These are phyloP conservation scores for Halictus rubicundus DNA, from an alignment of 1,140 invertebrate species.

Conservation along the genomic window DNA sequence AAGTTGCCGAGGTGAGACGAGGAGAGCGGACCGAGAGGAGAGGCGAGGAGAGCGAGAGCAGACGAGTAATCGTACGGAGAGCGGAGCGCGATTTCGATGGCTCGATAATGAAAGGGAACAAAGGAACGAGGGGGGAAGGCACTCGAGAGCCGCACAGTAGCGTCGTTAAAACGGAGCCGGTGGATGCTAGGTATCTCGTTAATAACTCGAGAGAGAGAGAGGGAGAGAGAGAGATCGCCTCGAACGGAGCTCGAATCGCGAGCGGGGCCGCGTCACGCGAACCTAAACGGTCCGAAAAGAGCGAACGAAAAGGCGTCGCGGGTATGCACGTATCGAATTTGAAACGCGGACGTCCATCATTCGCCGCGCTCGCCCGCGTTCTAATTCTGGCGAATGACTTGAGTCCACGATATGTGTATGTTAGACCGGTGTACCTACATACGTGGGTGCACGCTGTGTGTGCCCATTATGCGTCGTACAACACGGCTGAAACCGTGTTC, in stretches of 20 bases:
- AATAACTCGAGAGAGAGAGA: constrained; percentile 38
- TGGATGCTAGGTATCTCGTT: constrained; percentile 31
- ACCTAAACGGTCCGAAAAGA: not conserved
- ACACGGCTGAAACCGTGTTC: constrained; percentile 20
- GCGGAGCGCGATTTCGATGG: constrained; percentile 38
- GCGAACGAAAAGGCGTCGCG: too few species aligned
- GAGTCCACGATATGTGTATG: constrained; percentile 55
- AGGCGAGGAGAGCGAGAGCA: not conserved
- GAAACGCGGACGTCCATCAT: constrained; percentile 57
- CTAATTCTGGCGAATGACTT: constrained; percentile 72
- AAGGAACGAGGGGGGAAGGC: constrained; percentile 34
- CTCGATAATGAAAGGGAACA: constrained; percentile 48
- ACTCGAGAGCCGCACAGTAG: constrained; percentile 35
- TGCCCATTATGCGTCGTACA: constrained; percentile 40
- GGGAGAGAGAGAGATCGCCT: too few species aligned
- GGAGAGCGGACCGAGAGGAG: too few species aligned
- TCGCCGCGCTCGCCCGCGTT: constrained; percentile 43
- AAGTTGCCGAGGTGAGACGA: constrained; percentile 3
- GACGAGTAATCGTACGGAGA: constrained; percentile 41
- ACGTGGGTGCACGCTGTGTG: constrained; percentile 49
- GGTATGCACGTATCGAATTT: constrained; percentile 20
- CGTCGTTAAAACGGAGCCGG: constrained; percentile 22
- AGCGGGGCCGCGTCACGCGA: not conserved
- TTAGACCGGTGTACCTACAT: constrained; percentile 39
- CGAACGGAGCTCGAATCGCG: too few species aligned